Percentiles rank a stretch among this genome's conserved stretches.
phyloP scores from a whole-genome alignment of 2,113 vertebrate genomes.

The Origma solitaria region DNA sequence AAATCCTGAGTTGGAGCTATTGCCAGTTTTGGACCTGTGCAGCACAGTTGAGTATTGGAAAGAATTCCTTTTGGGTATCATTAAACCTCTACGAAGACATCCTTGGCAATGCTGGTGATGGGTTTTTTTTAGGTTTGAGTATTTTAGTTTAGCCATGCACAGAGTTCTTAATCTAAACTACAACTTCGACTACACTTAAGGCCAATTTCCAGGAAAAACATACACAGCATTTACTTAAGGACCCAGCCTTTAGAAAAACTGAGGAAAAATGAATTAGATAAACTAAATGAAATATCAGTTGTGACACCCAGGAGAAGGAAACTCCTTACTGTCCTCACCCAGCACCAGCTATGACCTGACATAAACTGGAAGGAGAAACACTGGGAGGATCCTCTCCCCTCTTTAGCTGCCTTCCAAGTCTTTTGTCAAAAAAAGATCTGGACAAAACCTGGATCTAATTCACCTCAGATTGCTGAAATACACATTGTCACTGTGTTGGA shows the following conservation, averaged over 20 bases:
- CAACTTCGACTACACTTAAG: neutral
- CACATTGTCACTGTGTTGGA: fast-evolving
- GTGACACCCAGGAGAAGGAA: neutral
- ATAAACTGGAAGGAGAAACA: neutral
- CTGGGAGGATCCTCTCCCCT: neutral
- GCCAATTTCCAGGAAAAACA: neutral
- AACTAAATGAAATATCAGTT: neutral
- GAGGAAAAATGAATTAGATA: neutral
- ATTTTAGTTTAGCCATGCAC: neutral
- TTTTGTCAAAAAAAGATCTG: neutral
- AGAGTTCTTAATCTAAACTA: neutral
- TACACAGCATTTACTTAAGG: neutral
- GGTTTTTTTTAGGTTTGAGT: neutral
- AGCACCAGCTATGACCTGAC: neutral
- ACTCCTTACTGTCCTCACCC: neutral
- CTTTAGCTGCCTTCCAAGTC: neutral
- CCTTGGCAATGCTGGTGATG: neutral
- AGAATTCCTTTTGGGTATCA: neutral
- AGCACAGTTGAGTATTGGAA: neutral
- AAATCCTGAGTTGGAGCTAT: neutral
- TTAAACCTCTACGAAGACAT: neutral
- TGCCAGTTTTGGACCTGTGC: neutral
- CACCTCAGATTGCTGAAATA: neutral
- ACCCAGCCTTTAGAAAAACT: neutral
- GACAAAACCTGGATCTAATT: neutral